Percentiles rank a stretch among this genome's conserved stretches.
phyloP scores from a whole-genome alignment of 2,888 invertebrate genomes.

The Augiades crinisus region DNA sequence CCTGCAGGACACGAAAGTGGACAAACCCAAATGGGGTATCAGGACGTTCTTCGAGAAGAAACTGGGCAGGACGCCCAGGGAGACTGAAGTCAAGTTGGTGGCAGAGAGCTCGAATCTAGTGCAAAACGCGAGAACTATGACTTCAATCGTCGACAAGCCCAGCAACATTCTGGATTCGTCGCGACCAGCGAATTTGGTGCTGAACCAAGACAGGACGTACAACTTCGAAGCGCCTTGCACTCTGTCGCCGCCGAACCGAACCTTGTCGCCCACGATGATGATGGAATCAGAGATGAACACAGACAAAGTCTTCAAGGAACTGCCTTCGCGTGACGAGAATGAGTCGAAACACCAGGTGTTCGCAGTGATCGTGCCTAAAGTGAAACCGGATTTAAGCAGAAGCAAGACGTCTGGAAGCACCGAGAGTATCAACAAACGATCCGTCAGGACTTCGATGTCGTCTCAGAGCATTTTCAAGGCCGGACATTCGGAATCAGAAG shows the following conservation, averaged over 20 bases:
- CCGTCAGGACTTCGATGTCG: constrained; percentile 56
- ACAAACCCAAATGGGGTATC: constrained; percentile 68
- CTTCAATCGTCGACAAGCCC: constrained; percentile 61
- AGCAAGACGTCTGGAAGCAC: constrained; percentile 53
- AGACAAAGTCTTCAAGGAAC: constrained; percentile 73
- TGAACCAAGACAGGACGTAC: constrained; percentile 50
- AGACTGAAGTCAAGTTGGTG: constrained; percentile 81
- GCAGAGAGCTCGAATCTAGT: constrained; percentile 44
- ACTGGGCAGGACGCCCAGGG: constrained; percentile 54
- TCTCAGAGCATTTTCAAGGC: constrained; percentile 61
- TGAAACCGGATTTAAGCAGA: constrained; percentile 53
- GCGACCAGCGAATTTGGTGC: constrained; percentile 56
- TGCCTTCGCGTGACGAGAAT: constrained; percentile 51
- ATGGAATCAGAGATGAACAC: constrained; percentile 53
- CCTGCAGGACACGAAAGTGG: constrained; percentile 54
- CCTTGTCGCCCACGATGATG: constrained; percentile 71
- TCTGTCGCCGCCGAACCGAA: constrained; percentile 71
- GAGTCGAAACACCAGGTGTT: constrained; percentile 63
- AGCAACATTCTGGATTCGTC: constrained; percentile 44
- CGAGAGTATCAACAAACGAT: constrained; percentile 59
- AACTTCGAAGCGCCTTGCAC: constrained; percentile 66
- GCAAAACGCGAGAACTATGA: constrained; percentile 47
- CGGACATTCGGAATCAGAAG: constrained; percentile 66
- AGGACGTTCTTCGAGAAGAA: constrained; percentile 66
- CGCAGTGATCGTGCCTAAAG: constrained; percentile 74